Conservation (phyloP, 1,140 invertebrate genomes). For the Drosophila repletoides region DNA sequence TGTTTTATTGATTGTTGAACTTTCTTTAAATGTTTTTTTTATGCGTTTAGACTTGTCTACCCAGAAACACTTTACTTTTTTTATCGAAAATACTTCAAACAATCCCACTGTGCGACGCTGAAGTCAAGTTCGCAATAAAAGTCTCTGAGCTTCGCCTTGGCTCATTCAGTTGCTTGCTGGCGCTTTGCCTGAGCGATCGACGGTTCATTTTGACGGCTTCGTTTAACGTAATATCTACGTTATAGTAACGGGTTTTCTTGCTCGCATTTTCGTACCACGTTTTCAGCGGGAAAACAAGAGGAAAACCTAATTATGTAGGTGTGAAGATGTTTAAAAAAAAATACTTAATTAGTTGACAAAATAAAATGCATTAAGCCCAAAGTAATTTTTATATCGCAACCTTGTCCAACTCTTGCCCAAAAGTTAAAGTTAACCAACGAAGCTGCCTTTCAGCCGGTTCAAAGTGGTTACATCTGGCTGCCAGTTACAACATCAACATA, state of each 20-base stretch:
- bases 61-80: no score
- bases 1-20: no score
- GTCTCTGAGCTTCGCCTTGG: slow-evolving; percentile 60
- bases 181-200: slow-evolving; percentile 54
- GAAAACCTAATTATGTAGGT: no score
- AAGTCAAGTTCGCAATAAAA: slow-evolving; percentile 75
- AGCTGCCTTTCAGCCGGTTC: slow-evolving; percentile 30
- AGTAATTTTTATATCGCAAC: no score
- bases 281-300: slow-evolving; percentile 20
- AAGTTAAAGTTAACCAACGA: slow-evolving; percentile 25
- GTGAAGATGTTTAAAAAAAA: slow-evolving; percentile 19
- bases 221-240: background rate
- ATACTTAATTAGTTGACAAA: background rate
- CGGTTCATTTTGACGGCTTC: slow-evolving; percentile 8
- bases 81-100: no score
- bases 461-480: slow-evolving; percentile 49
- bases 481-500: slow-evolving; percentile 11
- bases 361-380: background rate
- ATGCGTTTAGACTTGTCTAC: no score
- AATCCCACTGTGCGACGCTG: slow-evolving; percentile 32
- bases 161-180: slow-evolving; percentile 61
- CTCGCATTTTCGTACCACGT: slow-evolving; percentile 9
- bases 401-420: background rate
- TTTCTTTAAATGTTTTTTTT: no score
- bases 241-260: slow-evolving; percentile 61